Percentiles rank a stretch among this genome's conserved stretches.
phyloP scores from a whole-genome alignment of 2,797 vertebrate genomes.

The Anas bernieri region DNA sequence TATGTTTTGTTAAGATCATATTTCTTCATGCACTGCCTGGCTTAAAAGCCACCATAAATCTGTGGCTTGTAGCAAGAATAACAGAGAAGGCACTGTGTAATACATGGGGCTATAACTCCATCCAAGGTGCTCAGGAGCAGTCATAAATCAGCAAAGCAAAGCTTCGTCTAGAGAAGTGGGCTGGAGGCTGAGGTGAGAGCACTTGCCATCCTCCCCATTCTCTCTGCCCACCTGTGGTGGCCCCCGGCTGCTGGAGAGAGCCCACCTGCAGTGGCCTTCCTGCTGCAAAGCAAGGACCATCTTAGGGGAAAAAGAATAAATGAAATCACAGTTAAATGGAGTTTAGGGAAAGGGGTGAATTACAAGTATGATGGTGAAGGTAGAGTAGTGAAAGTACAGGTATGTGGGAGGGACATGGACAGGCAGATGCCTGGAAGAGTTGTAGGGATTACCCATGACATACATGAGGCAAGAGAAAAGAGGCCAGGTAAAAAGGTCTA shows the following conservation, averaged over 20 bases:
- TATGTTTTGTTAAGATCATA: slow-evolving; percentile 44
- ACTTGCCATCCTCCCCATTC: background rate
- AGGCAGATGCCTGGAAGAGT: background rate
- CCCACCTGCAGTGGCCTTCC: background rate
- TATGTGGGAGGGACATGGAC: background rate
- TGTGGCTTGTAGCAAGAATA: background rate
- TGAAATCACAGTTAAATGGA: background rate
- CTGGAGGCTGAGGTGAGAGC: background rate
- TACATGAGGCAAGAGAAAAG: background rate
- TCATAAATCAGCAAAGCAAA: background rate
- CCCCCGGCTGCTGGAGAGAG: background rate
- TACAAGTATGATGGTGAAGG: background rate
- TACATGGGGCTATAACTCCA: slow-evolving; percentile 21
- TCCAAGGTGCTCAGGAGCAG: background rate
- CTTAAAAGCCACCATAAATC: slow-evolving; percentile 62
- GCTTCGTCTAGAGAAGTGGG: background rate
- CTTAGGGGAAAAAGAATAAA: background rate
- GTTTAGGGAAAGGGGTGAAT: background rate
- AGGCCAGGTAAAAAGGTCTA: background rate
- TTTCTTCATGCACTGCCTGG: slow-evolving; percentile 52
- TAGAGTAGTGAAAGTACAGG: background rate
- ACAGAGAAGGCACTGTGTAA: slow-evolving; percentile 48
- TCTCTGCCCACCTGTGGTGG: no score
- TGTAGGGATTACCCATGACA: background rate
- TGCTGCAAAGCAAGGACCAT: no score